Evolutionary conservation across 2,797 vertebrate species (phyloP).

Genomic region (Neostethus bicornis): DNA sequence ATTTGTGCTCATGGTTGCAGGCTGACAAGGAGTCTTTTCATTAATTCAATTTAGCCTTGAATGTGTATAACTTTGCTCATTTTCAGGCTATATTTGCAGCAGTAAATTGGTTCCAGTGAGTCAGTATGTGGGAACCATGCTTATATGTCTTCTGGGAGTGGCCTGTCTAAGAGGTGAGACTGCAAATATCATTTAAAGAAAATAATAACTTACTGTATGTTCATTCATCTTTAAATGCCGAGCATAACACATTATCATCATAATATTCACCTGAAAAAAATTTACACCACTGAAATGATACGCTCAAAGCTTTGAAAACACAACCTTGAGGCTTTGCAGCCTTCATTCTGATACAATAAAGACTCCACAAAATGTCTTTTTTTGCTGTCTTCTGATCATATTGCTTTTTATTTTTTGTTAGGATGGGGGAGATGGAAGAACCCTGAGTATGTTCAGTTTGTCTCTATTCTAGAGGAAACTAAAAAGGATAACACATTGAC

Average conservation of each 20-base stretch:
- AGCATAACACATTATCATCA: constrained; percentile 18
- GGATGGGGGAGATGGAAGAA: constrained; percentile 87
- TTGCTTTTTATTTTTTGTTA: constrained; percentile 13
- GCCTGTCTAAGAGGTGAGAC: constrained; percentile 90
- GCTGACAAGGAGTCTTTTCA: constrained; percentile 39
- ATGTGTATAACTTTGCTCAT: constrained; percentile 33
- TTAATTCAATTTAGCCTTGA: constrained; percentile 44
- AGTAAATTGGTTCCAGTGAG: constrained; percentile 87
- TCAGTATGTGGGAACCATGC: constrained; percentile 86
- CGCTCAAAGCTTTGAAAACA: constrained; percentile 45
- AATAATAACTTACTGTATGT: constrained; percentile 15
- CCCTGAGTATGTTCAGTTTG: constrained; percentile 89
- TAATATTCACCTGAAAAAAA: constrained; percentile 29
- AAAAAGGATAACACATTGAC: constrained; percentile 81
- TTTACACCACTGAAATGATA: constrained; percentile 35
- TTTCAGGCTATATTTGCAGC: constrained; percentile 87
- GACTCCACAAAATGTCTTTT: background rate
- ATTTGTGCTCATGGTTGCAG: constrained; percentile 47
- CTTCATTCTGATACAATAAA: constrained; percentile 11
- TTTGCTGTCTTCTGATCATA: background rate
- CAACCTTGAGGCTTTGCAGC: constrained; percentile 40
- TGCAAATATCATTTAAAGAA: constrained; percentile 8
- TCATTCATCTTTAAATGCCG: constrained; percentile 39
- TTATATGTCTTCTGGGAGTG: constrained; percentile 88
- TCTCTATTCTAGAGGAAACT: constrained; percentile 86